Evolutionary conservation across 35 echinoderm and acorn worm genomes (phyloP), one percentile per base, ranked within the genome.

Genomic region (Nesometra sesokonis): DNA sequence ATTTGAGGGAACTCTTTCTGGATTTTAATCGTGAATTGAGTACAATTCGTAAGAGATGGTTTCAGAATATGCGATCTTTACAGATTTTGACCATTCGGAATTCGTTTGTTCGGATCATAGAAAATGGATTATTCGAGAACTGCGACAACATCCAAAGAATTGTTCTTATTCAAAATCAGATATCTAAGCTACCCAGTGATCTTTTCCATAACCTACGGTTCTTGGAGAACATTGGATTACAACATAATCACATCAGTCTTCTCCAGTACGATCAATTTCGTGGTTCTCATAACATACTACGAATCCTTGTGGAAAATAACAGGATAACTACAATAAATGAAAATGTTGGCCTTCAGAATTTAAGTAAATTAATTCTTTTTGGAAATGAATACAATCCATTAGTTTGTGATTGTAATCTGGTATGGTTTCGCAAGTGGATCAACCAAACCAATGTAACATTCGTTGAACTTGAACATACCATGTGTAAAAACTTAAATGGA

Each of bases 371-470:
- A 39, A 30, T 37, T 21, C 37, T 3, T 0, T 23, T 83, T 21
- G 81, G 37, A 37, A 13, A 38, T 30, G 34, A 3, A 0, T 21
- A 36, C 4, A 83, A 83, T 29, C 81, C 33, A 21, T 30, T 83
- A 2, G 23, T 11, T 17, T 83, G 81, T 83, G 81, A 83, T 30
- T 83, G 81, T 83, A 38, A 83, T 21, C 37, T 83, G 4, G 81
- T 83, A 38, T 83, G 81, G 81, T 83, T 83, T 83, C 81, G 81
- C 38, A 8, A 17, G 0, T 83, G 81, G 81, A 83, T 83, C 9
- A 38, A 83, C 27, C 52, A 67, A 67, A 83, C 27, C 7, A 31
- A 83, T 39, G 81, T 21, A 11, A 37, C n/a, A 37, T 35, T 83
- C 3, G 7, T 37, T 27, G 17, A 37, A 19, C 4, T n/a, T 21